Base-by-base conservation (phyloP, 2,113 vertebrate species). In the Corythaeola cristata region DNA sequence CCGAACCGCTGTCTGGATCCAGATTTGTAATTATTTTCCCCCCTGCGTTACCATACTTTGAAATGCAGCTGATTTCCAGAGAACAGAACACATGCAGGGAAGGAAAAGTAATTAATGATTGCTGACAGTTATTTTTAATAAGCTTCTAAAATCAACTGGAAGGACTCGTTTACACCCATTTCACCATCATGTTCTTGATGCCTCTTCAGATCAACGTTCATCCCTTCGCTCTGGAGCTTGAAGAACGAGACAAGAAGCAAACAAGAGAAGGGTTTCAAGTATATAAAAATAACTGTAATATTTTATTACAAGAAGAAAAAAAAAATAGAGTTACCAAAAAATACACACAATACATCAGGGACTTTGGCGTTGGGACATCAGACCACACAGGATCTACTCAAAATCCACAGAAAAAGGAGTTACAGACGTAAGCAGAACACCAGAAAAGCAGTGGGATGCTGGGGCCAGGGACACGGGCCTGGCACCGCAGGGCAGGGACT, bases 281-380 rank as follows among this genome's bases (percentile, higher is more conserved):
- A n/a, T 85, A 63, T 75, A 94, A 94, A 94, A 97, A 95, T 52
- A 95, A 60, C 59, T 37, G 74, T 21, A 35, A 22, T 35, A 7
- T 53, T 94, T 95, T 92, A 77, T 93, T 92, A 60, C 44, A 68
- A 81, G 53, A 74, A 52, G 3, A 37, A 60, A 56, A 56, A 6
- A 22, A 22, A 21, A 60, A 41, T 55, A 44, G 41, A 44, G 41
- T 83, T 88, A 96, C 64, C 66, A 83, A 80, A 89, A 47, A 53
- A 24, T 0, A 32, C 30, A 35, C 6, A 33, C 5, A 8, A 13
- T 7, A 58, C 37, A 19, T 32, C 41, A 14, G 23, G 47, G 56
- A 15, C 27, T 53, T 58, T 20, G 63, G 49, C 66, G 76, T 4
- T 16, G 55, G 69, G 69, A 27, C 30, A 49, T 30, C 23, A 35